Conservation (phyloP, 1,140 invertebrate species). For the Drosophila virilis region DNA sequence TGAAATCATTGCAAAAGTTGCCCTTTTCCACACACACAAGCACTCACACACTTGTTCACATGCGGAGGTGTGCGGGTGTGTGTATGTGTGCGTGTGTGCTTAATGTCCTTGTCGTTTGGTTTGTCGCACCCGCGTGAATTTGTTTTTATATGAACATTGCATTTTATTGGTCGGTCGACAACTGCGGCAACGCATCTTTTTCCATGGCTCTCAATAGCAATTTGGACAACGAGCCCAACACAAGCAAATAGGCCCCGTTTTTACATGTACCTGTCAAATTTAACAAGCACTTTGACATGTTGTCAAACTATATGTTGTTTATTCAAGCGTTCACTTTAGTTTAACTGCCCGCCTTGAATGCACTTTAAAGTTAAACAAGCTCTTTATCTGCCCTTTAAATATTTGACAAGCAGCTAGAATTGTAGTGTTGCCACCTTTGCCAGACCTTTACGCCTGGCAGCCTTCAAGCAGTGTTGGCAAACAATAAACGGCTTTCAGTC, state of each 20-base stretch:
- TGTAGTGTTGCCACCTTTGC: too few relatives aligned
- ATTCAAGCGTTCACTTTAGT: not conserved
- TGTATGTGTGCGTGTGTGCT: slow-evolving; percentile 38
- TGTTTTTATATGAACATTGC: slow-evolving; percentile 79
- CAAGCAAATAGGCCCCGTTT: slow-evolving; percentile 1
- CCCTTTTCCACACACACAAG: slow-evolving; percentile 18
- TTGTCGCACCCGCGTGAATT: slow-evolving; percentile 80
- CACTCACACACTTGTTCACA: not conserved
- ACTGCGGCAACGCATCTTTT: slow-evolving; percentile 57
- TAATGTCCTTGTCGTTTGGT: slow-evolving; percentile 79
- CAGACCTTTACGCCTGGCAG: too few relatives aligned
- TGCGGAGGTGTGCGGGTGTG: slow-evolving; percentile 21
- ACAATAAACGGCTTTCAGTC: too few relatives aligned
- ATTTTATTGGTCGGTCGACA: slow-evolving; percentile 69
- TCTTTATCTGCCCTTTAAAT: not conserved
- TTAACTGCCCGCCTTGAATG: not conserved
- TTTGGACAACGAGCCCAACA: not conserved
- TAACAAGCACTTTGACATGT: slow-evolving; percentile 5
- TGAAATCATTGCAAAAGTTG: slow-evolving; percentile 75
- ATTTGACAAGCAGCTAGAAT: not conserved
- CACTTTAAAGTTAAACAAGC: not conserved
- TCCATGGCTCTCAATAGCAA: slow-evolving; percentile 2
- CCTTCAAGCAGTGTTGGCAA: too few relatives aligned
- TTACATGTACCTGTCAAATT: slow-evolving; percentile 5
- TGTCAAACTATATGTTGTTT: not conserved